A percentile compares a stretch with the other conserved stretches of the same genome.
phyloP scores from a whole-genome alignment of 1,140 invertebrate genomes.

The Aporrectodea caliginosa region DNA sequence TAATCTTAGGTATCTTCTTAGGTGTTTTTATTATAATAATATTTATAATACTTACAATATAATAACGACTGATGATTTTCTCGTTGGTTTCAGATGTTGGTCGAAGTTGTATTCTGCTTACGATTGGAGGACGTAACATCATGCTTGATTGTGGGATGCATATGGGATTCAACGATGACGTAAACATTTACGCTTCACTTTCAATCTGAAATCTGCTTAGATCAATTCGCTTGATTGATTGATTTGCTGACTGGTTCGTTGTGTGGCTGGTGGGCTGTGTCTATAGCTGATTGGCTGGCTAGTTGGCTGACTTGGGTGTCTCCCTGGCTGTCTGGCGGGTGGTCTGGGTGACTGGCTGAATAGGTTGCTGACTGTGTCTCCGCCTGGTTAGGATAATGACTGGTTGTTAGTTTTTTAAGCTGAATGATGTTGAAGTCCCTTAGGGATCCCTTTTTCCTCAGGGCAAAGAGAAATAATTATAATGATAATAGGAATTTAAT shows the following conservation, averaged over 20 bases:
- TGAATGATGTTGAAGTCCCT: background rate
- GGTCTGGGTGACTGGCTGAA: background rate
- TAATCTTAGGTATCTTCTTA: background rate
- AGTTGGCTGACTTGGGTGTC: background rate
- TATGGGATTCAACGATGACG: constrained; percentile 98
- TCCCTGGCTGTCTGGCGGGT: background rate
- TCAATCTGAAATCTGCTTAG: background rate
- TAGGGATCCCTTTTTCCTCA: background rate
- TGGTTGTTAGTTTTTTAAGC: background rate
- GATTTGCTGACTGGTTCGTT: background rate
- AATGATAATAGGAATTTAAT: background rate
- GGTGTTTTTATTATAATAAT: background rate
- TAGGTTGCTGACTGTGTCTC: background rate
- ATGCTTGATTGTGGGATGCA: constrained; percentile 99
- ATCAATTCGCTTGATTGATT: background rate
- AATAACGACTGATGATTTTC: background rate
- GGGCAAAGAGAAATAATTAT: background rate
- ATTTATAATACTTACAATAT: background rate
- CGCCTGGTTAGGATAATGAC: background rate
- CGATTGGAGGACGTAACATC: constrained; percentile 96
- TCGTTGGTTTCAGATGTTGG: constrained; percentile 75
- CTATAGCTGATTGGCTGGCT: background rate
- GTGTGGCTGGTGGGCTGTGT: background rate
- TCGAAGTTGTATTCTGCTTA: constrained; percentile 90
- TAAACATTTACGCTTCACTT: constrained; percentile 39